phyloP scores from a whole-genome alignment of 2,797 vertebrate species.

The Carduelis carduelis region DNA sequence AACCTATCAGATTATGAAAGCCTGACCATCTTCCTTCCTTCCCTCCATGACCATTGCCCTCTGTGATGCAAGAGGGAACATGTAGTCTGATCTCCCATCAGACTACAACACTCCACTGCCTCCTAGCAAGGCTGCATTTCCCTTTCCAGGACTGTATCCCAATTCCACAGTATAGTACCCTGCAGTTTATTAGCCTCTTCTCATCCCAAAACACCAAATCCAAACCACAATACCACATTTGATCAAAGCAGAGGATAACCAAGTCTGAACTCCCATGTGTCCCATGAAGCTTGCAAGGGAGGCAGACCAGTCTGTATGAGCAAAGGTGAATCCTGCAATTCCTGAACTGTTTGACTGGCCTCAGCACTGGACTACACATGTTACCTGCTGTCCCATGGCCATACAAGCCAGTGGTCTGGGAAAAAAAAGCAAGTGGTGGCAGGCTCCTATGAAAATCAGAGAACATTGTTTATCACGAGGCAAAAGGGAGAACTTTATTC shows the following conservation, averaged over 20 bases:
- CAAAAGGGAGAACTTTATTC: background rate
- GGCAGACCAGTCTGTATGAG: background rate
- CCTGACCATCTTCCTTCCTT: background rate
- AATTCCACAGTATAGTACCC: background rate
- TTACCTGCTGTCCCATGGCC: background rate
- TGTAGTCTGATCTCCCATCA: background rate
- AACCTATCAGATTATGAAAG: background rate
- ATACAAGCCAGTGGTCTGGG: background rate
- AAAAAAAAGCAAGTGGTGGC: background rate
- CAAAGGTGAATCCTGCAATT: rapidly evolving
- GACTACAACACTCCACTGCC: background rate
- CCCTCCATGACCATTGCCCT: background rate
- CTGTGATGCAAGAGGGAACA: background rate
- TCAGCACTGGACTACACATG: background rate
- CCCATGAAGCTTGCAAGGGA: background rate
- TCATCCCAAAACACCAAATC: background rate
- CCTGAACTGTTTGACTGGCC: background rate
- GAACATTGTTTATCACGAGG: background rate
- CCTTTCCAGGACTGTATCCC: background rate
- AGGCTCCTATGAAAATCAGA: background rate
- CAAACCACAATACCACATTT: background rate
- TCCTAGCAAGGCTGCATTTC: background rate
- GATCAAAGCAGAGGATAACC: background rate
- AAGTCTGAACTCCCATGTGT: background rate
- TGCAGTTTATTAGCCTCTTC: background rate